These are phyloP conservation scores for Habroteleia sp. DNA, from an alignment of 2,888 invertebrate species.

Conservation along the genomic window DNA sequence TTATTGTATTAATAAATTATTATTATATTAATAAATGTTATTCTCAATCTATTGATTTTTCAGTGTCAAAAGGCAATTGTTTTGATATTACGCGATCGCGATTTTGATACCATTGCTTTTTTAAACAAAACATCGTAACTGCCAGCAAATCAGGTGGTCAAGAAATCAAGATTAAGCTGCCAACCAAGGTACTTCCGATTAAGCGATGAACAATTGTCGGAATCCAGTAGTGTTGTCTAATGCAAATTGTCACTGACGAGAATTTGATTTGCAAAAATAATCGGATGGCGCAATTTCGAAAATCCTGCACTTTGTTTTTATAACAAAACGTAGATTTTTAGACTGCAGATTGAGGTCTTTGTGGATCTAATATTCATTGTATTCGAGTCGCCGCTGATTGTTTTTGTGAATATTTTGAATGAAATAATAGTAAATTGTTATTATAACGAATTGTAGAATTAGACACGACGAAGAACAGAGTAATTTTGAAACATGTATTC, in stretches of 20 bases:
- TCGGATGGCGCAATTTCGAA: background rate
- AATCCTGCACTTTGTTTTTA: too few relatives aligned
- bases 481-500: conserved; percentile 40
- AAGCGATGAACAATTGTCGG: conserved; percentile 17
- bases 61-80: too few relatives aligned
- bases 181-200: conserved; percentile 55
- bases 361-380: too few relatives aligned
- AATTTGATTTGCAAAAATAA: conserved; percentile 21
- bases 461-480: conserved; percentile 37
- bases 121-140: conserved; percentile 16
- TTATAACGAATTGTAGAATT: conserved; percentile 35
- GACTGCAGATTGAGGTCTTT: too few relatives aligned
- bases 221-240: conserved; percentile 19
- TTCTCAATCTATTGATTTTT: conserved; percentile 4
- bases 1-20: background rate
- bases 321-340: too few relatives aligned
- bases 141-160: conserved; percentile 39
- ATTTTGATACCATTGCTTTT: conserved; percentile 1
- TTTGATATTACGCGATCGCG: conserved; percentile 10
- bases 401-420: conserved; percentile 21
- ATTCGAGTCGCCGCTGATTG: conserved; percentile 3
- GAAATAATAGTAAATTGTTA: conserved; percentile 35
- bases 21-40: background rate
- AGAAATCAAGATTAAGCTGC: conserved; percentile 22
- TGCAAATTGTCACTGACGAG: background rate